Evolutionary conservation across 1,140 invertebrate genomes (phyloP).

Genomic region (Drosophila burlai): DNA sequence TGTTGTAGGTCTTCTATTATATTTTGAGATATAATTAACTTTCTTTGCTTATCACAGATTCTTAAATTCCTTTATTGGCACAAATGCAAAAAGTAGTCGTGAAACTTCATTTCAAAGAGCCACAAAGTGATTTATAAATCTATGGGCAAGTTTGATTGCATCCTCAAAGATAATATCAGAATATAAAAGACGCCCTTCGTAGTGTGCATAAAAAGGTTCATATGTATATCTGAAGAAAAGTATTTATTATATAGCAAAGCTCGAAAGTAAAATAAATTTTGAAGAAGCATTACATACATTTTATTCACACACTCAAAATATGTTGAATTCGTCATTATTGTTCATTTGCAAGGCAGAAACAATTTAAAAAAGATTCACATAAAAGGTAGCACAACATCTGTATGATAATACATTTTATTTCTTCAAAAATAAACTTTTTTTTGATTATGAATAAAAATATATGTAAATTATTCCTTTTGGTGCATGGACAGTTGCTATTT

Average conservation of each 20-base stretch:
- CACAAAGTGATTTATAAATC: too few species aligned
- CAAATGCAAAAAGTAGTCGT: too few species aligned
- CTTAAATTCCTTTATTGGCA: too few species aligned
- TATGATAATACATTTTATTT: background rate
- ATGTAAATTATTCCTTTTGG: background rate
- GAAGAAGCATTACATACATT: too few species aligned
- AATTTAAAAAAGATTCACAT: background rate
- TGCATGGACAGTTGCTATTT: background rate
- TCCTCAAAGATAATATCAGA: too few species aligned
- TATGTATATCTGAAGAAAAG: too few species aligned
- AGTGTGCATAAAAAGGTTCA: background rate
- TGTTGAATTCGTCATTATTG: background rate
- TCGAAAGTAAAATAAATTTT: background rate
- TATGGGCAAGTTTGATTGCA: too few species aligned
- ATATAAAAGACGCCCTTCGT: background rate
- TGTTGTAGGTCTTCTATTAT: too few species aligned
- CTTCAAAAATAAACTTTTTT: background rate
- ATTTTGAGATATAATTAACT: too few species aligned
- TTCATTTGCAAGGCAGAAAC: background rate
- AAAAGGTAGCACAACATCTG: background rate
- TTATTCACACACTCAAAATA: background rate
- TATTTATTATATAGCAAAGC: background rate
- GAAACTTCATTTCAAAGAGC: too few species aligned
- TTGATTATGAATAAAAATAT: background rate
- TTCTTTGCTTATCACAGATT: too few species aligned